phyloP scores from a whole-genome alignment of 2,113 vertebrate genomes.

The Ascaphus truei region DNA sequence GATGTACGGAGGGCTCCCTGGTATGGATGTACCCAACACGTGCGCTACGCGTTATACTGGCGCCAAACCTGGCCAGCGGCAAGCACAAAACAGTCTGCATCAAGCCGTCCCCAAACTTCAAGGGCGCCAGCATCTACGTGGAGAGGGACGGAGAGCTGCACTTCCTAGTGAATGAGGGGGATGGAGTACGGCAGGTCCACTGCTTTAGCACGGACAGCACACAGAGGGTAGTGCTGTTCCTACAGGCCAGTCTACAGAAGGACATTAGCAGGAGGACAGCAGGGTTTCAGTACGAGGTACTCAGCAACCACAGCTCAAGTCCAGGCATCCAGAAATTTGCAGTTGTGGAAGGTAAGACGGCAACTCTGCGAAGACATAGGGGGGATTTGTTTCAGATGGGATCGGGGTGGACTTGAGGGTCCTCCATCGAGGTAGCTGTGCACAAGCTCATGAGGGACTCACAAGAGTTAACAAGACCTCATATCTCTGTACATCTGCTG shows the following conservation, averaged over 20 bases:
- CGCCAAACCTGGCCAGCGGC: slow-evolving; percentile 59
- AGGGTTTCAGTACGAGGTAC: slow-evolving; percentile 71
- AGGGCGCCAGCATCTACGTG: slow-evolving; percentile 61
- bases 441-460: too few relatives aligned
- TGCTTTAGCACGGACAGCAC: slow-evolving; percentile 58
- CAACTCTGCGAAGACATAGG: too few relatives aligned
- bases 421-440: not conserved
- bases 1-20: slow-evolving; percentile 67
- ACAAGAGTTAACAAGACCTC: too few relatives aligned
- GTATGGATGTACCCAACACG: slow-evolving; percentile 65
- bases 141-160: slow-evolving; percentile 58
- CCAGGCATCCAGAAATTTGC: slow-evolving; percentile 32
- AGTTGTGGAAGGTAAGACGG: slow-evolving; percentile 53
- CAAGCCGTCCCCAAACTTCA: slow-evolving; percentile 55
- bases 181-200: slow-evolving; percentile 47
- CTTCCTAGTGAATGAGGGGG: slow-evolving; percentile 50
- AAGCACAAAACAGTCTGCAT: slow-evolving; percentile 57
- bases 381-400: too few relatives aligned
- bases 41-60: slow-evolving; percentile 63
- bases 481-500: too few relatives aligned
- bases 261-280: slow-evolving; percentile 54
- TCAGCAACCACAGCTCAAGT: slow-evolving; percentile 48
- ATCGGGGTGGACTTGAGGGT: too few relatives aligned
- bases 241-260: slow-evolving; percentile 62
- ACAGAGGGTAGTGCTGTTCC: slow-evolving; percentile 59